These are phyloP conservation scores for Galemys pyrenaicus DNA, from an alignment of 2,113 vertebrate species.

Conservation along the genomic window DNA sequence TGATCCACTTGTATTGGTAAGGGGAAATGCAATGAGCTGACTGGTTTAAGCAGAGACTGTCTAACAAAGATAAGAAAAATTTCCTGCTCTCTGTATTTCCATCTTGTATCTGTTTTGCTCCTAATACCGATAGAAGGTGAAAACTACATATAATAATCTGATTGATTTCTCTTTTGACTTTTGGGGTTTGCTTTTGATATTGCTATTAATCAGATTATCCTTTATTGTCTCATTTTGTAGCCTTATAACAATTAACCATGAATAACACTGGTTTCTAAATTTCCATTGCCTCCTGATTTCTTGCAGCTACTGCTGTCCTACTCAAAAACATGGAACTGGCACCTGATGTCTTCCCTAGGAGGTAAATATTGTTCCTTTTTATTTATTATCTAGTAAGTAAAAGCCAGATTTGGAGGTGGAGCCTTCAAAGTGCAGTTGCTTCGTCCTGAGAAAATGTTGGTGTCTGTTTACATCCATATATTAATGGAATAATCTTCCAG, in stretches of 20 bases:
- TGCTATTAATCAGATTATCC: not conserved
- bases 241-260: not conserved
- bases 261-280: not conserved
- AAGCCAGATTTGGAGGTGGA: conserved; percentile 70
- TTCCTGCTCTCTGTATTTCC: not conserved
- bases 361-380: conserved; percentile 53
- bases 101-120: not conserved
- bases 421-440: conserved; percentile 57
- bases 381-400: conserved; percentile 61
- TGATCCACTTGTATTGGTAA: not conserved
- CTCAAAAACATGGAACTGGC: not conserved
- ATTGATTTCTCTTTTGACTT: not conserved
- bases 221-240: conserved; percentile 23
- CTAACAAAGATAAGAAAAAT: not conserved
- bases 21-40: not conserved
- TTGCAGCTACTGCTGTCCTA: not conserved
- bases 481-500: conserved; percentile 80
- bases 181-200: not conserved
- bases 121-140: not conserved
- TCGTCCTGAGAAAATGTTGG: conserved; percentile 74
- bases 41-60: not conserved
- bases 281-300: not conserved
- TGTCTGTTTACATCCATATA: conserved; percentile 76
- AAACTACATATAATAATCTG: not conserved
- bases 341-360: not conserved